phyloP scores from a whole-genome alignment of 2,888 invertebrate species.

The Lepidonotus clava region DNA sequence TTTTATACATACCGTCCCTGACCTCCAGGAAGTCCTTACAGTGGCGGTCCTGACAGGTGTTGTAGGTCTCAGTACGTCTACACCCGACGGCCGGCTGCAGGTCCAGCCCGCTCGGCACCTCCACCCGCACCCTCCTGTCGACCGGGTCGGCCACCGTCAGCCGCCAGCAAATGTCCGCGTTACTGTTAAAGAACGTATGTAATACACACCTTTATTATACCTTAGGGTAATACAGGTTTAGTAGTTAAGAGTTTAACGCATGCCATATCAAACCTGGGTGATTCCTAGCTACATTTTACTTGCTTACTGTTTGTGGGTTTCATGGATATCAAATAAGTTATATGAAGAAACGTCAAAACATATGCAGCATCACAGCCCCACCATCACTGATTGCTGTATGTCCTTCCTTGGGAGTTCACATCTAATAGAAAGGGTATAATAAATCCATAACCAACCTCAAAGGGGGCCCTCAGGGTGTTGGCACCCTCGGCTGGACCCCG shows the following conservation, averaged over 20 bases:
- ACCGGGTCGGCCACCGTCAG: not conserved
- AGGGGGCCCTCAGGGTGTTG: too few relatives aligned
- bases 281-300: too few relatives aligned
- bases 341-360: too few relatives aligned
- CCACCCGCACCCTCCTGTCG: not conserved
- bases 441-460: not conserved
- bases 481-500: too few relatives aligned
- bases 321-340: too few relatives aligned
- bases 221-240: not conserved
- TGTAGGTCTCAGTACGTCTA: not conserved
- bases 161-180: conserved; percentile 10
- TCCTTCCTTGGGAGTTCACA: not conserved
- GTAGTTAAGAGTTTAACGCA: not conserved
- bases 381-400: too few relatives aligned
- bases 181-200: not conserved
- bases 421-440: not conserved
- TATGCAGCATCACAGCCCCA: too few relatives aligned
- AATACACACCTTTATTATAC: not conserved
- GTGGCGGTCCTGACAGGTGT: not conserved
- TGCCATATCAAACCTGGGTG: not conserved
- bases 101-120: not conserved
- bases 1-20: not conserved
- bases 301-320: too few relatives aligned
- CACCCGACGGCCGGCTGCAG: conserved; percentile 20
- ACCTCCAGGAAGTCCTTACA: conserved; percentile 34